Evolutionary conservation across 2,888 invertebrate species (phyloP).

Genomic region (Hipparchia sbordonii): DNA sequence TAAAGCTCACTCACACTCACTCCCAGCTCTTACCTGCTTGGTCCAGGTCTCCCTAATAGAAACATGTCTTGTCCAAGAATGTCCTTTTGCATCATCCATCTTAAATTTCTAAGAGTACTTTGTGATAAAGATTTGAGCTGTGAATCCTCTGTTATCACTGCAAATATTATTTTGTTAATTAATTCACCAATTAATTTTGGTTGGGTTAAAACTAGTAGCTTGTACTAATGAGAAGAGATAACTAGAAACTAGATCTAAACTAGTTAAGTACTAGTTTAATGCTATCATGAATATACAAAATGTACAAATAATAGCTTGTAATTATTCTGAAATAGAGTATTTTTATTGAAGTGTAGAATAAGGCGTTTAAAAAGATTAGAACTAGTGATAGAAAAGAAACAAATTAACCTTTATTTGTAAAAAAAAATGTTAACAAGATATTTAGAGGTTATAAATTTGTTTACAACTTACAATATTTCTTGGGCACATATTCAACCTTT

Average conservation of each 20-base stretch:
- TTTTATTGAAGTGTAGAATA: too few species aligned
- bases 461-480: conserved; percentile 91
- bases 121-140: conserved; percentile 86
- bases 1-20: neutral
- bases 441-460: conserved; percentile 48
- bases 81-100: conserved; percentile 99
- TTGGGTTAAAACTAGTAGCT: too few species aligned
- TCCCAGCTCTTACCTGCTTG: conserved; percentile 71
- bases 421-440: neutral
- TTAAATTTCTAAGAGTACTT: conserved; percentile 89
- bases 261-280: too few species aligned
- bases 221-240: too few species aligned
- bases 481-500: conserved; percentile 92
- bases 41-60: conserved; percentile 95
- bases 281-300: too few species aligned
- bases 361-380: too few species aligned
- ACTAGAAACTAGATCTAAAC: too few species aligned
- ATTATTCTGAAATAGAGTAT: too few species aligned
- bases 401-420: neutral
- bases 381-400: too few species aligned
- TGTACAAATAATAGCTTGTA: too few species aligned
- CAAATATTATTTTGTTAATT: conserved; percentile 37
- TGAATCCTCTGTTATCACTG: conserved; percentile 72
- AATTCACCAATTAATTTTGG: neutral
- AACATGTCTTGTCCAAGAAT: conserved; percentile 97